These are phyloP conservation scores for Calameuta filiformis DNA, from an alignment of 2,888 invertebrate genomes.

Conservation along the genomic window DNA sequence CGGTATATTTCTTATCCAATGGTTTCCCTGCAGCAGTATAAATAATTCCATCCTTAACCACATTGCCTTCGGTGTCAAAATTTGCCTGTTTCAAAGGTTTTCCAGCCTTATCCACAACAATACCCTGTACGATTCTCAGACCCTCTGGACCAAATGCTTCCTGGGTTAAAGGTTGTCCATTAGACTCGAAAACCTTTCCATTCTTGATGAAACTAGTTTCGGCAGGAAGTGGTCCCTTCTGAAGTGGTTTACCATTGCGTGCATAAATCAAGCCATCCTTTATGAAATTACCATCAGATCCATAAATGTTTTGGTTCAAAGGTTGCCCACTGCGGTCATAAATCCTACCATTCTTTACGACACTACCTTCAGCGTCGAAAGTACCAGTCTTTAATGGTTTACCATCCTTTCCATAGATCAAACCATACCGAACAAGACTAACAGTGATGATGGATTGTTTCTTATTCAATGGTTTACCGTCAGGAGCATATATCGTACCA, in stretches of 20 bases:
- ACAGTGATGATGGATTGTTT: constrained; percentile 48
- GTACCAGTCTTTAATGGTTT: constrained; percentile 51
- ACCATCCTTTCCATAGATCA: constrained; percentile 54
- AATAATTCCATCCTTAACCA: constrained; percentile 55
- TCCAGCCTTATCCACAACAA: constrained; percentile 50
- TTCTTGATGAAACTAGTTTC: constrained; percentile 54
- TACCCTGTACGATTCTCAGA: constrained; percentile 50
- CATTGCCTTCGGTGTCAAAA: constrained; percentile 57
- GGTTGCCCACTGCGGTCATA: constrained; percentile 50
- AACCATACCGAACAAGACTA: constrained; percentile 53
- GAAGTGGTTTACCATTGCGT: constrained; percentile 49
- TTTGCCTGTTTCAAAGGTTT: constrained; percentile 50
- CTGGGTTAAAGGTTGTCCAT: constrained; percentile 53
- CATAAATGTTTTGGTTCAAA: constrained; percentile 45
- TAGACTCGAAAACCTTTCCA: constrained; percentile 51
- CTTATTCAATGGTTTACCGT: constrained; percentile 51
- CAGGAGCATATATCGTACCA: constrained; percentile 49
- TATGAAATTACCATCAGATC: constrained; percentile 45
- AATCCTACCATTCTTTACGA: constrained; percentile 54
- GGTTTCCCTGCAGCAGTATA: constrained; percentile 52
- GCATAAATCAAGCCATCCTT: constrained; percentile 55
- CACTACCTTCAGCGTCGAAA: constrained; percentile 53
- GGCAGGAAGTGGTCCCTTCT: constrained; percentile 39
- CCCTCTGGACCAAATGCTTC: constrained; percentile 62
- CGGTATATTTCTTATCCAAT: constrained; percentile 53